phyloP scores from a whole-genome alignment of 2,888 invertebrate genomes.

The Sinelater perroti region DNA sequence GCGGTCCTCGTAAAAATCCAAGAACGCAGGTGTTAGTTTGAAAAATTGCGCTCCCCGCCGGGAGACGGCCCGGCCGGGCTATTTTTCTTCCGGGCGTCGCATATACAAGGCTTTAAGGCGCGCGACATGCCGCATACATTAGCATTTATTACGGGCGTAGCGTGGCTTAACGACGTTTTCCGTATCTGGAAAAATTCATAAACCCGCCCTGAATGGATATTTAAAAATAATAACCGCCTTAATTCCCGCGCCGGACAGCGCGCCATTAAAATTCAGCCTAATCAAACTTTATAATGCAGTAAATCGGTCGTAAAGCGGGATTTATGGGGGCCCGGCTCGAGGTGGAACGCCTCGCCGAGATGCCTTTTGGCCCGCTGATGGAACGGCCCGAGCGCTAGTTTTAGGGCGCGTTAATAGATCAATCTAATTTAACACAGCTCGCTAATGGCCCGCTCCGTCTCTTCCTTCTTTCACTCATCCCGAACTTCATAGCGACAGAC shows the following conservation, averaged over 20 bases:
- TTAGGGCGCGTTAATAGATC: no score
- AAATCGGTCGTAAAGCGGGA: conserved; percentile 35
- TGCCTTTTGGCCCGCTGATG: no score
- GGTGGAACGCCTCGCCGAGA: no score
- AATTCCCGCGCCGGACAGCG: conserved; percentile 29
- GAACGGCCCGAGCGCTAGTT: no score
- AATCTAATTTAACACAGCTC: no score
- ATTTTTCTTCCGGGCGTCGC: conserved; percentile 13
- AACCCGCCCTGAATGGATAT: conserved; percentile 18
- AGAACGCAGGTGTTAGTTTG: conserved; percentile 23
- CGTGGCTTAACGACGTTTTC: conserved; percentile 13
- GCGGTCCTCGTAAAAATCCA: no score
- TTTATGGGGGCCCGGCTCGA: no score
- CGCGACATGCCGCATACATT: conserved; percentile 27
- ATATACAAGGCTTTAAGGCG: conserved; percentile 20
- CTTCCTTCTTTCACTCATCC: no score
- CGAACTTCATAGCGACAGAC: no score
- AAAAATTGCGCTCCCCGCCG: conserved; percentile 15
- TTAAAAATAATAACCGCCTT: conserved; percentile 28
- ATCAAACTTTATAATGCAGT: conserved; percentile 38
- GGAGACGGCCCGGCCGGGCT: conserved; percentile 14
- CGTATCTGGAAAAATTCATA: conserved; percentile 16
- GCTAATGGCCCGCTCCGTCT: no score
- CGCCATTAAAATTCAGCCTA: conserved; percentile 36
- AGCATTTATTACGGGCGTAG: conserved; percentile 26